phyloP scores from a whole-genome alignment of 2,113 vertebrate species.

The Pteruthius melanotis region DNA sequence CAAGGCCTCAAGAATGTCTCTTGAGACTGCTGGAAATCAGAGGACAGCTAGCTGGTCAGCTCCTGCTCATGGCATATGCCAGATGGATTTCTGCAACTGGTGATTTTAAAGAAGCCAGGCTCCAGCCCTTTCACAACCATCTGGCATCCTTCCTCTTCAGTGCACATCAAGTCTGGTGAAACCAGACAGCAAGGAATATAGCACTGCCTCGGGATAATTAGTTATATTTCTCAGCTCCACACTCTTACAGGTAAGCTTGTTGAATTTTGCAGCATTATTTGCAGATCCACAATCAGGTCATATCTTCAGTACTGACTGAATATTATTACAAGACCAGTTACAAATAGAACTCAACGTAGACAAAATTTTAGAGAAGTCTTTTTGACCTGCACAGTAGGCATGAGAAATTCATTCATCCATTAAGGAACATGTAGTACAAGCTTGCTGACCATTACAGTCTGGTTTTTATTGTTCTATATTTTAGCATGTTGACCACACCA shows the following conservation, averaged over 20 bases:
- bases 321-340: neutral
- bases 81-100: neutral
- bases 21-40: neutral
- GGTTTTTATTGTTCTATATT: neutral
- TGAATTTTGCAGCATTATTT: neutral
- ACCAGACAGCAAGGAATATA: neutral
- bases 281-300: neutral
- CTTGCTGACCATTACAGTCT: neutral
- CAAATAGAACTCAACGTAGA: neutral
- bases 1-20: neutral
- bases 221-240: neutral
- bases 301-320: neutral
- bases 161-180: neutral
- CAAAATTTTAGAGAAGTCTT: neutral
- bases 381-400: neutral
- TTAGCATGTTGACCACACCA: neutral
- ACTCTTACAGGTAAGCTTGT: neutral
- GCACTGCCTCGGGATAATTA: neutral
- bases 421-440: neutral
- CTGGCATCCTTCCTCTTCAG: neutral
- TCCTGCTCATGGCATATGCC: neutral
- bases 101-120: neutral
- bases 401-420: neutral
- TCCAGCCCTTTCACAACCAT: neutral
- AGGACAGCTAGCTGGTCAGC: neutral